Percentiles rank a stretch among this genome's conserved stretches.
These are phyloP conservation scores for Mastomys coucha DNA, from an alignment of 2,113 vertebrate species.

Conservation along the genomic window DNA sequence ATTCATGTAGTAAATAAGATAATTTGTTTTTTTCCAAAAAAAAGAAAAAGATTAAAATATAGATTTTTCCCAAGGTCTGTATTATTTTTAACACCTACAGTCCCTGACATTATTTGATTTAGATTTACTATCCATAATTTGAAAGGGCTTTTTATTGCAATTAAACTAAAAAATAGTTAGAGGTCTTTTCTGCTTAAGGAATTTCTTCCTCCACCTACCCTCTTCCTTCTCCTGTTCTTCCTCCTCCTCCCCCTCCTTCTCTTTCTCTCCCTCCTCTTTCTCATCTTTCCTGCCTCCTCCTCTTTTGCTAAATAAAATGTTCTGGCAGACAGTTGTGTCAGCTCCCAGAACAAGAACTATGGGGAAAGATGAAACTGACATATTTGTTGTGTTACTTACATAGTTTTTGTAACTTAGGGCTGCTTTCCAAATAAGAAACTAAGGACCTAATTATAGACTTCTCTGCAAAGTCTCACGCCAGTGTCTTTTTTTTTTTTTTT, in stretches of 20 bases:
- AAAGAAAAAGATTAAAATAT: conserved; percentile 90
- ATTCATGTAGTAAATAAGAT: conserved; percentile 94
- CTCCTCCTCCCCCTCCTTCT: background rate
- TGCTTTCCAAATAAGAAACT: background rate
- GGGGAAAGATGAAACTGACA: background rate
- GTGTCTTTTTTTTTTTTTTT: background rate
- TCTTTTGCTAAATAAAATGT: conserved; percentile 47
- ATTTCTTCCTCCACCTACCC: background rate
- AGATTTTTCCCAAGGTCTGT: conserved; percentile 84
- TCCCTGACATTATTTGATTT: conserved; percentile 76
- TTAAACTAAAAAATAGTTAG: conserved; percentile 40
- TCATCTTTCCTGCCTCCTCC: background rate
- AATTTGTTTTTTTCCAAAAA: conserved; percentile 90
- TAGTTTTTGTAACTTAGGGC: background rate
- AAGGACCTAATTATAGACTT: background rate
- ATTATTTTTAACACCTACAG: conserved; percentile 85
- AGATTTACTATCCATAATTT: conserved; percentile 73
- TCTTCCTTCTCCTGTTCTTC: background rate
- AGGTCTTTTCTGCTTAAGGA: conserved; percentile 21
- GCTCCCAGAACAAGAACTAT: conserved; percentile 38
- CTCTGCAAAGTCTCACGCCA: background rate
- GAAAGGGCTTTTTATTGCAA: conserved; percentile 57
- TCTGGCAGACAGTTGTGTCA: conserved; percentile 19
- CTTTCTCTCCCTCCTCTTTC: background rate
- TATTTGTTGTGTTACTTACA: conserved; percentile 1